Base-by-base conservation (phyloP, 2,888 invertebrate genomes). In the Kryphioiulus occultus region DNA sequence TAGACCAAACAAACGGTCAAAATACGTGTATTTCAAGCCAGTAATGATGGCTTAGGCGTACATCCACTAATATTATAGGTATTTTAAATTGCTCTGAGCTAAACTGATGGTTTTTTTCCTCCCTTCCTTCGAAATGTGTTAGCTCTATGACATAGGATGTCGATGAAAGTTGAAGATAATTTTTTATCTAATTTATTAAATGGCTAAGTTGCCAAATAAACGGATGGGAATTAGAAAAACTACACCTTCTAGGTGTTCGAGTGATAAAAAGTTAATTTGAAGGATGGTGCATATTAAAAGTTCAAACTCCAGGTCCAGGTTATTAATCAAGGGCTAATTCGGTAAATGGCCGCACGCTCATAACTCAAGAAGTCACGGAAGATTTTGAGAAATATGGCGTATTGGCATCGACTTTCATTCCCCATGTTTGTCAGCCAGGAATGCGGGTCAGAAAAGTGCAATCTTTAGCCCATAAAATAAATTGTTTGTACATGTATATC, bases 1-100 rank as follows among this genome's bases (percentile, higher is more conserved):
- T 68, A 68, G 68, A 68, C 68, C 68, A 68, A 68, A 68, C 68
- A 68, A 68, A 68, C 68, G 68, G 68, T 68, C 68, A 68, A 68
- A 68, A 68, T 68, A 68, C 68, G 68, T 68, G 68, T 68, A 68
- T 68, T 68, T 68, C 68, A 68, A 68, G 10, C 68, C 68, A 68
- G 68, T 68, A 68, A 68, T 68, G 68, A 68, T 68, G 68, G 68
- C 68, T 26, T 68, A 68, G 68, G 68, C 68, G 68, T 68, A 68
- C 68, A 68, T 68, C 68, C 68, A 68, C 68, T 68, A 68, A 68
- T 26, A 68, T 68, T 68, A 68, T 68, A 22, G 26, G 26, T 68
- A 68, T 26, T 68, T 68, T 22, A 7, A 68, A 68, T 26, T 68
- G 68, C 68, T 10, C 26, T 10, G 1, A 68, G 68, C 68, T 1